These are phyloP conservation scores for Ariolimax columbianus DNA, from an alignment of 2,888 invertebrate genomes.

Conservation along the genomic window DNA sequence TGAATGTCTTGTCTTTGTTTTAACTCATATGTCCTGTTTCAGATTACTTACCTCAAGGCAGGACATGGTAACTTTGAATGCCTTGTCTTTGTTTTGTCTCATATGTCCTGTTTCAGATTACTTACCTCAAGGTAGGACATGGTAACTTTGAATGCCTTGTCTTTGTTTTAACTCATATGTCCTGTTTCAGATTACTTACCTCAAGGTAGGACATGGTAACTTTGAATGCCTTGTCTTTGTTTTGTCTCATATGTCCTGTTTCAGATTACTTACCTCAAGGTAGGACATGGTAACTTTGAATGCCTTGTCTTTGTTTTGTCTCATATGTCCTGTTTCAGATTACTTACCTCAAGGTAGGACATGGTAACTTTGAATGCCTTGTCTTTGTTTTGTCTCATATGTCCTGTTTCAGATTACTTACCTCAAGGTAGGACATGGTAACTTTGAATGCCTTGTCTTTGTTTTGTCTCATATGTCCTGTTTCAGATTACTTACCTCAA, in stretches of 20 bases:
- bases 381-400: too few species aligned
- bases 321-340: too few species aligned
- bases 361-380: too few species aligned
- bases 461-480: slow-evolving; percentile 83
- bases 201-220: too few species aligned
- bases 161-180: too few species aligned
- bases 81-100: slow-evolving; percentile 82
- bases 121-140: too few species aligned
- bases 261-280: slow-evolving; percentile 86
- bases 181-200: too few species aligned
- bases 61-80: slow-evolving; percentile 85
- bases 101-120: slow-evolving; percentile 79
- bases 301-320: slow-evolving; percentile 81
- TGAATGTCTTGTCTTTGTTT: too few species aligned
- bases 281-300: slow-evolving; percentile 88
- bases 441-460: slow-evolving; percentile 82
- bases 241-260: slow-evolving; percentile 83
- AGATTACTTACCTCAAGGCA: slow-evolving; percentile 89
- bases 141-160: too few species aligned
- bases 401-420: too few species aligned
- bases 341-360: too few species aligned
- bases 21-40: too few species aligned
- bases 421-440: slow-evolving; percentile 92
- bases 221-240: slow-evolving; percentile 80
- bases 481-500: slow-evolving; percentile 86